Percentiles rank a stretch among this genome's conserved stretches.
Evolutionary conservation across 2,113 vertebrate species (phyloP).

Genomic region (Pelobates fuscus): DNA sequence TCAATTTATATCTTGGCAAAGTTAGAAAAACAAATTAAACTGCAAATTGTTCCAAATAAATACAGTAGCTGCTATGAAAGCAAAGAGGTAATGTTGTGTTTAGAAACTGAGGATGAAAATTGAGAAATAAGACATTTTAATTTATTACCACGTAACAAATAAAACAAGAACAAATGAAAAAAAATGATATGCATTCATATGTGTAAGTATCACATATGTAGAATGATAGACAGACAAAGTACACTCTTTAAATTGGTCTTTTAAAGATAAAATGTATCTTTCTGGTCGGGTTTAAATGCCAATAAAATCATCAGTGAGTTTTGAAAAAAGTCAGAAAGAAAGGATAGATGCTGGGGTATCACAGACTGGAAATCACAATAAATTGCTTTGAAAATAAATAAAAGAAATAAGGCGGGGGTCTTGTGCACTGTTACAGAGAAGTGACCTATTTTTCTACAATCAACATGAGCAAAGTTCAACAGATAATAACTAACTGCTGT

Average conservation of each 20-base stretch:
- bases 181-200: no score
- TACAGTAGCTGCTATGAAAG: conserved; percentile 54
- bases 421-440: not conserved
- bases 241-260: no score
- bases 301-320: no score
- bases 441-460: conserved; percentile 16
- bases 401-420: not conserved
- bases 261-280: no score
- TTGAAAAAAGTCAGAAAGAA: not conserved
- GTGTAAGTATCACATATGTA: no score
- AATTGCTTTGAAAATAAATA: not conserved
- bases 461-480: not conserved
- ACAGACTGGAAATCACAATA: not conserved
- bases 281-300: no score
- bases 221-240: no score
- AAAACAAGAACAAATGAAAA: not conserved
- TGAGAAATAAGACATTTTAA: not conserved
- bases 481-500: not conserved
- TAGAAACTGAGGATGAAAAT: not conserved
- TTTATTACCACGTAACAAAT: not conserved
- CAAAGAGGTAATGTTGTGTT: not conserved
- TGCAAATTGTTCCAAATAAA: conserved; percentile 61
- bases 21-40: conserved; percentile 69
- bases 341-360: not conserved
- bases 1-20: conserved; percentile 56